A percentile compares a stretch with the other conserved stretches of the same genome.
Conservation (phyloP, 53 echinoderm and acorn worm genomes). For the Echinarachnius parma region DNA sequence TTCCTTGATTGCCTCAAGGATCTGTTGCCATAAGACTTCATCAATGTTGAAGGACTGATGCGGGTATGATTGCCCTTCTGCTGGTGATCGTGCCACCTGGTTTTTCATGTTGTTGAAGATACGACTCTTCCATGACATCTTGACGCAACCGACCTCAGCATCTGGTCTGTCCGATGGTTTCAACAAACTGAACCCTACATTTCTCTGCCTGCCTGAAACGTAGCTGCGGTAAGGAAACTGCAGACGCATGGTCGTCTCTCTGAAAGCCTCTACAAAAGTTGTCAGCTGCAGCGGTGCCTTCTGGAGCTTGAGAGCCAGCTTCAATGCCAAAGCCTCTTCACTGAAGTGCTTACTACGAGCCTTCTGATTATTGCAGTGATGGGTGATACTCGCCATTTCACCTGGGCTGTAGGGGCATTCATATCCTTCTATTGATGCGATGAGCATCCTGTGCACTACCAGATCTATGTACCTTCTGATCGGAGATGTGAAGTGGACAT, state of each 20-base stretch:
- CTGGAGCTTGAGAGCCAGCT: constrained; percentile 69
- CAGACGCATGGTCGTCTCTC: constrained; percentile 50
- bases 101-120: constrained; percentile 42
- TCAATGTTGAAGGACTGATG: constrained; percentile 13
- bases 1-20: constrained; percentile 55
- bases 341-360: constrained; percentile 60
- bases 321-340: constrained; percentile 46
- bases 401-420: constrained; percentile 55
- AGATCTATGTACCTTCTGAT: constrained; percentile 80
- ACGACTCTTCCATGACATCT: constrained; percentile 66
- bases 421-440: constrained; percentile 34
- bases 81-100: constrained; percentile 11
- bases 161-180: constrained; percentile 63
- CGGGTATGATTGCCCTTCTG: background rate
- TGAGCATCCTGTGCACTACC: constrained; percentile 77
- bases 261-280: constrained; percentile 54
- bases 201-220: constrained; percentile 4
- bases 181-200: constrained; percentile 31
- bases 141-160: background rate
- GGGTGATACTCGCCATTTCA: constrained; percentile 73
- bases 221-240: constrained; percentile 57
- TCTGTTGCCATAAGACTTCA: constrained; percentile 18
- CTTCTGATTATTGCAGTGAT: constrained; percentile 67
- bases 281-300: constrained; percentile 55
- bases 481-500: constrained; percentile 76